Evolutionary conservation across 2,797 vertebrate genomes (phyloP).

Genomic region (Chanos chanos): DNA sequence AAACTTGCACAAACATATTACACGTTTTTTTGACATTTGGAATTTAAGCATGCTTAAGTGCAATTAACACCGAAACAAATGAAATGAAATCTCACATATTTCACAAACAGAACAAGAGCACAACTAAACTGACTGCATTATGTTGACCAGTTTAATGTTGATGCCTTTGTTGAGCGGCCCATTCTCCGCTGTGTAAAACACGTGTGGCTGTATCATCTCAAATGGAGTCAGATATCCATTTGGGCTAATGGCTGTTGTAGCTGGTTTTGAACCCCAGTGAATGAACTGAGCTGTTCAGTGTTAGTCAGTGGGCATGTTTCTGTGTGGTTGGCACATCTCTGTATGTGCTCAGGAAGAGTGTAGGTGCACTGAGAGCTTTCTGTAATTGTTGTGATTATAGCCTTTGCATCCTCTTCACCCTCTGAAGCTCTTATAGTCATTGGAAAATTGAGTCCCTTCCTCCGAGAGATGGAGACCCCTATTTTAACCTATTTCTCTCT

Average conservation of each 20-base stretch:
- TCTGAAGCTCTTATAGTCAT: conserved; percentile 32
- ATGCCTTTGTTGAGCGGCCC: no score
- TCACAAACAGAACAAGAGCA: no score
- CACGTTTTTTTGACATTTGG: no score
- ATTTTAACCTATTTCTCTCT: conserved; percentile 33
- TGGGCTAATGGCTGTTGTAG: not conserved
- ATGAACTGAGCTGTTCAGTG: conserved; percentile 4
- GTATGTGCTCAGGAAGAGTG: conserved; percentile 22
- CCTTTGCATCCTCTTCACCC: conserved; percentile 52
- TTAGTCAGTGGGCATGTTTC: conserved; percentile 19
- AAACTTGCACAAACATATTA: no score
- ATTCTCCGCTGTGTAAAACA: no score
- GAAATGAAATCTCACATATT: no score
- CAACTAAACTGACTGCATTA: no score
- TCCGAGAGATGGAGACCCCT: conserved; percentile 34
- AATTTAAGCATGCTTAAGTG: no score
- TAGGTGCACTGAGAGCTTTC: conserved; percentile 56
- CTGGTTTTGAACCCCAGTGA: not conserved
- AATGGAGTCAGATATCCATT: no score
- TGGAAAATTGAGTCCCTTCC: conserved; percentile 30
- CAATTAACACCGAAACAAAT: no score
- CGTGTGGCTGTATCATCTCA: no score
- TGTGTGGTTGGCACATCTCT: conserved; percentile 14
- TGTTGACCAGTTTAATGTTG: no score
- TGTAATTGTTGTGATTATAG: conserved; percentile 78